phyloP scores from a whole-genome alignment of 37 sponge, comb jelly and placozoan genomes.

The Dysidea cf. avara region DNA sequence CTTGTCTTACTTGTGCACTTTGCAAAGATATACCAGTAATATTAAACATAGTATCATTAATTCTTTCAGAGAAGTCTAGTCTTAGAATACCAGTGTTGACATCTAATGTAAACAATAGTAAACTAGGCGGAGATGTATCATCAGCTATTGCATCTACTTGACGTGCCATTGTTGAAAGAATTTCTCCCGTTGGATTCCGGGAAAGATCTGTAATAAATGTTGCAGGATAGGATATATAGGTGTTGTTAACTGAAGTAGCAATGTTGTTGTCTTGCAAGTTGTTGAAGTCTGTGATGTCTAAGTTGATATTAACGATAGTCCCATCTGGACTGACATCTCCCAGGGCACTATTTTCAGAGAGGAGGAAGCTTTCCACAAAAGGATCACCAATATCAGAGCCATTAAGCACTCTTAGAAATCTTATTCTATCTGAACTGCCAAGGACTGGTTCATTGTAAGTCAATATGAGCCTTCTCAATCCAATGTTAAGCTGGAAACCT shows the following conservation, averaged over 20 bases:
- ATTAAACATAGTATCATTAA: conserved; percentile 45
- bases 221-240: conserved; percentile 46
- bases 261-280: background rate
- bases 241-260: conserved; percentile 54
- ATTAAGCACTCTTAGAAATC: conserved; percentile 28
- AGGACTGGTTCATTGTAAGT: conserved; percentile 81
- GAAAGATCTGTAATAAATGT: conserved; percentile 43
- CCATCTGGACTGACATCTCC: conserved; percentile 61
- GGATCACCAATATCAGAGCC: background rate
- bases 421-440: background rate
- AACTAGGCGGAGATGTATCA: conserved; percentile 65
- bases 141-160: conserved; percentile 63
- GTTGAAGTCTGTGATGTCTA: conserved; percentile 38
- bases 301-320: conserved; percentile 44
- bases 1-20: conserved; percentile 19
- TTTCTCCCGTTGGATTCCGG: conserved; percentile 7
- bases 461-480: conserved; percentile 60
- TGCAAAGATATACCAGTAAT: conserved; percentile 57
- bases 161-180: conserved; percentile 3
- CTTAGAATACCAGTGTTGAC: conserved; percentile 59
- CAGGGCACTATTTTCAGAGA: conserved; percentile 21
- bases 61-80: conserved; percentile 66
- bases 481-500: conserved; percentile 68
- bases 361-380: background rate
- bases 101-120: conserved; percentile 72